Evolutionary conservation across 1,140 invertebrate species (phyloP).

Genomic region (Drosophila rufa): DNA sequence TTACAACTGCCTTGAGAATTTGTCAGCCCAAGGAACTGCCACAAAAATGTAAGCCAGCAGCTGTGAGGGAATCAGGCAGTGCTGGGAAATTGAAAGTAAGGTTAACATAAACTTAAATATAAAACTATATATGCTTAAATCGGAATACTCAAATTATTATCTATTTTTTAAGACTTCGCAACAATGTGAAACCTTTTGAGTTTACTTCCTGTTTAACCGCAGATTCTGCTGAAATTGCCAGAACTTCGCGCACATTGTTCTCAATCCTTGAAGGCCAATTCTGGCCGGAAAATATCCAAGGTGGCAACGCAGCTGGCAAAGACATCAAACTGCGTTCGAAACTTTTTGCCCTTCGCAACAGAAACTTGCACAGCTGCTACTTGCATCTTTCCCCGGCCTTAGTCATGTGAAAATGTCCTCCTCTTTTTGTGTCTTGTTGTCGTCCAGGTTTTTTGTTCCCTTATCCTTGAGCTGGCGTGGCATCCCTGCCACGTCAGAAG

Average conservation of each 20-base stretch:
- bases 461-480: constrained; percentile 35
- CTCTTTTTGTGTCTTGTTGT: neutral
- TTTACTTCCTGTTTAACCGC: neutral
- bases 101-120: too few species aligned
- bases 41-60: constrained; percentile 22
- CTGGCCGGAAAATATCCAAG: constrained; percentile 15
- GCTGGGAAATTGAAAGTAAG: neutral
- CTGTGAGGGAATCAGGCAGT: constrained; percentile 22
- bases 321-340: constrained; percentile 63
- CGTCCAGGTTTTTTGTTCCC: constrained; percentile 21
- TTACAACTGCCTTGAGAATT: constrained; percentile 71
- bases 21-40: constrained; percentile 28
- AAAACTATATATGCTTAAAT: too few species aligned
- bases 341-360: constrained; percentile 43
- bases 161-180: neutral
- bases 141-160: too few species aligned
- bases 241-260: neutral
- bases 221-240: neutral
- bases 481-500: constrained; percentile 54
- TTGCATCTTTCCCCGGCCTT: constrained; percentile 21
- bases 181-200: too few species aligned
- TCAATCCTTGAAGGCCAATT: neutral
- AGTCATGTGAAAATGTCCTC: constrained; percentile 66
- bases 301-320: constrained; percentile 23
- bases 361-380: constrained; percentile 46